Percentiles rank a stretch among this genome's conserved stretches.
phyloP scores from a whole-genome alignment of 2,113 vertebrate genomes.

The Callopanchax toddi region DNA sequence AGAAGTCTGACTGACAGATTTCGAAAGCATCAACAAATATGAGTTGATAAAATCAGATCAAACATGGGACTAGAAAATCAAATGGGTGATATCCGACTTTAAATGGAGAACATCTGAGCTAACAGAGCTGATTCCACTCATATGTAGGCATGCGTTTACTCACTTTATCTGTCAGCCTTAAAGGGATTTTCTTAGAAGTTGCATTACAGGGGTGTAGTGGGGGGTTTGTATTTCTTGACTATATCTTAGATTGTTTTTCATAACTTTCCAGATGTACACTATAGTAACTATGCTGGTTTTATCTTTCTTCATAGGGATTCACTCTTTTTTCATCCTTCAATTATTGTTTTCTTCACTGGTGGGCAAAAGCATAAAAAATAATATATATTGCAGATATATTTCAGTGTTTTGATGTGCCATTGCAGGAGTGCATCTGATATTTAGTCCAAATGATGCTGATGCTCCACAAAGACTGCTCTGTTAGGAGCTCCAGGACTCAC shows the following conservation, averaged over 20 bases:
- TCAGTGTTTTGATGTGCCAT: constrained; percentile 17
- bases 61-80: constrained; percentile 39
- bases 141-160: constrained; percentile 21
- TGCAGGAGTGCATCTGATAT: constrained; percentile 21
- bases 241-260: neutral
- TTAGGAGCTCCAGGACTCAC: constrained; percentile 42
- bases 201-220: neutral
- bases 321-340: neutral
- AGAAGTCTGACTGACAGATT: constrained; percentile 56
- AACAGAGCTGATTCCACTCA: constrained; percentile 8
- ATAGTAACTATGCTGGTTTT: neutral
- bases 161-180: constrained; percentile 7
- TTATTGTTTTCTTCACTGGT: neutral
- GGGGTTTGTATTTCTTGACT: neutral
- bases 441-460: constrained; percentile 30
- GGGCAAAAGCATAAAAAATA: constrained; percentile 17
- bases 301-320: neutral
- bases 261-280: too few species aligned
- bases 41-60: constrained; percentile 53
- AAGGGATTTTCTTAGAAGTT: constrained; percentile 9
- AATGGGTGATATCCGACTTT: constrained; percentile 39
- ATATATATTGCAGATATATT: neutral
- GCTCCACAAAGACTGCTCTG: constrained; percentile 39
- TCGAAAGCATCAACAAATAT: constrained; percentile 47
- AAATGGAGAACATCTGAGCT: constrained; percentile 40